Evolutionary conservation across 2,888 invertebrate genomes (phyloP), one percentile per base, ranked within the genome.

Genomic region (Euzophera pinguis): DNA sequence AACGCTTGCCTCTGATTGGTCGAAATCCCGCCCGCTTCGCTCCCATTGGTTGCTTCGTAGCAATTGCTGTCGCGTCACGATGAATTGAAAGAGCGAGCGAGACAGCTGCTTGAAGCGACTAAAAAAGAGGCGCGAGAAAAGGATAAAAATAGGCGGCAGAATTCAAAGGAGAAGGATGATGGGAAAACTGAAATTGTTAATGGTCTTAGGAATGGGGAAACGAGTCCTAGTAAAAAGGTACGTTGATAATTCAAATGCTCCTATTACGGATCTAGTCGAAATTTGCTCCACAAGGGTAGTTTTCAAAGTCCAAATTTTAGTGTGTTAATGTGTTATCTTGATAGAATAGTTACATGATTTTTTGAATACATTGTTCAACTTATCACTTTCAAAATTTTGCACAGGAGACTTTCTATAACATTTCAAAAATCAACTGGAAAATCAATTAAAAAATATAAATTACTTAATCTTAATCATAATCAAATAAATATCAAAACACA

Each of bases 11-110:
- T 37, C 29, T 48, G 32, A 63, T 63, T 67, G 66, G 64, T 60
- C 57, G 52, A 59, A 53, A 45, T 52, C 53, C 58, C 35, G 27
- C n/a, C 13, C 62, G 64, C 70, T 70, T 66, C 64, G 56, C 61
- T 63, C 54, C 56, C 63, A 69, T 67, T 67, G 69, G 65, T 60
- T 61, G 48, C 38, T 55, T 38, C 50, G 38, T 87, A 95, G 95
- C 93, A 94, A 88, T 89, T 95, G 77, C 89, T 94, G 72, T 94
- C 95, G 64, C 93, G 96, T 53, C 96, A 96, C 75, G 95, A 95
- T 67, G 96, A 97, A 86, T 91, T 97, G 67, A 94, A 95, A 79
- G 96, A 96, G 90, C 90, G 95, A 84, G 97, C 97, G 64, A 93
- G 95, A 78, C 93, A 94, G 78, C 91, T 97, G 78, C 91, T 97